Evolutionary conservation across 2,113 vertebrate species (phyloP).

Genomic region (Ageneiosus marmoratus): DNA sequence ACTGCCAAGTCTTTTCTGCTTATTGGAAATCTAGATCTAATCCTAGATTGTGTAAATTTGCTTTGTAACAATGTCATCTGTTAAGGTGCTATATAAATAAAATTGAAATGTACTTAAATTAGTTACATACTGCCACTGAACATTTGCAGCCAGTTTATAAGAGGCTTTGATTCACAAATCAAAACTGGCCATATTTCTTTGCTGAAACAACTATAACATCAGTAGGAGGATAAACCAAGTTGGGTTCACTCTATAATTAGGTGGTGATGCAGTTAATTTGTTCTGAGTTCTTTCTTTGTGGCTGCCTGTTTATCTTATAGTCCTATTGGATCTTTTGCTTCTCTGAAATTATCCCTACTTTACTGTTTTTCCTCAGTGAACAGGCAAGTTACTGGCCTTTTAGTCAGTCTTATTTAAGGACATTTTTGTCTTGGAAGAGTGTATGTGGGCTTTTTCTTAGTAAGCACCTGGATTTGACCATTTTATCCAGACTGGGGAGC

Average conservation of each 20-base stretch:
- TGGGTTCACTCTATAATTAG: neutral
- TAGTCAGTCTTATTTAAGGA: conserved; percentile 52
- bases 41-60: neutral
- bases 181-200: neutral
- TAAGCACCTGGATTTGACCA: conserved; percentile 40
- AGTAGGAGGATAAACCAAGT: neutral
- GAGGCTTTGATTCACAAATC: neutral
- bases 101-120: neutral
- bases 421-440: conserved; percentile 50
- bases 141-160: neutral
- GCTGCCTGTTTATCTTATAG: neutral
- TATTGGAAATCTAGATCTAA: neutral
- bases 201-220: neutral
- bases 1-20: neutral
- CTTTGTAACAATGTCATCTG: neutral
- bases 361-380: neutral
- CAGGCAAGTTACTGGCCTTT: conserved; percentile 46
- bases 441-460: conserved; percentile 54
- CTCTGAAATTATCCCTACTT: neutral
- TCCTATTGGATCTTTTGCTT: neutral
- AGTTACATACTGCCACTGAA: neutral
- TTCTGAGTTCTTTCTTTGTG: neutral
- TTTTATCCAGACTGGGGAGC: neutral
- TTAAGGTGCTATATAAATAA: neutral
- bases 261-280: neutral